Conservation (phyloP, 2,888 invertebrate species). For the Melinaea menophilus region DNA sequence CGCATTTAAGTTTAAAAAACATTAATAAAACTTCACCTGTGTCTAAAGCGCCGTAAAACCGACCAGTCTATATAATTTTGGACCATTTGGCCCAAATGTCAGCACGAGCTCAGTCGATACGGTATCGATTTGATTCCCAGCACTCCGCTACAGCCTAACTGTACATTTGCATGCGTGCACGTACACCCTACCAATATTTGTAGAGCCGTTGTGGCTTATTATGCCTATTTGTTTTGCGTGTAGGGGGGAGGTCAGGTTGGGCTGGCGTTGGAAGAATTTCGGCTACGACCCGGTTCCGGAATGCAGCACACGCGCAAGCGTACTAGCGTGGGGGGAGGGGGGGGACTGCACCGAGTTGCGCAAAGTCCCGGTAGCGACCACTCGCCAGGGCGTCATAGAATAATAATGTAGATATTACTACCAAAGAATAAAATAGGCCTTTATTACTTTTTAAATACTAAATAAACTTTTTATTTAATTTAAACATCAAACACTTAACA, state of each 20-base stretch:
- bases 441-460: background rate
- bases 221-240: slow-evolving; percentile 29
- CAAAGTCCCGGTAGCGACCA: slow-evolving; percentile 54
- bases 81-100: slow-evolving; percentile 29
- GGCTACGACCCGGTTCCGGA: slow-evolving; percentile 75
- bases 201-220: slow-evolving; percentile 41
- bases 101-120: slow-evolving; percentile 45
- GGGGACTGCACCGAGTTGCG: slow-evolving; percentile 73
- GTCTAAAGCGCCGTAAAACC: slow-evolving; percentile 17
- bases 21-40: slow-evolving; percentile 20
- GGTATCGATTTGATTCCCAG: slow-evolving; percentile 66
- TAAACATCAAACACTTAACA: background rate
- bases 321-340: slow-evolving; percentile 43
- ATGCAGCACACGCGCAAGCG: slow-evolving; percentile 75
- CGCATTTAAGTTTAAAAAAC: background rate
- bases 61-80: slow-evolving; percentile 25
- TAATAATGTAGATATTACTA: slow-evolving; percentile 12
- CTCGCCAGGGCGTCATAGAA: slow-evolving; percentile 29
- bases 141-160: slow-evolving; percentile 67
- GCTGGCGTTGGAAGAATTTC: slow-evolving; percentile 57
- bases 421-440: background rate
- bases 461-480: background rate
- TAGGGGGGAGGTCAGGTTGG: slow-evolving; percentile 50
- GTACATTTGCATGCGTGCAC: slow-evolving; percentile 77
- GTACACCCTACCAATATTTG: slow-evolving; percentile 41